Evolutionary conservation across 2,888 invertebrate species (phyloP).

Genomic region (Perdita meconis): DNA sequence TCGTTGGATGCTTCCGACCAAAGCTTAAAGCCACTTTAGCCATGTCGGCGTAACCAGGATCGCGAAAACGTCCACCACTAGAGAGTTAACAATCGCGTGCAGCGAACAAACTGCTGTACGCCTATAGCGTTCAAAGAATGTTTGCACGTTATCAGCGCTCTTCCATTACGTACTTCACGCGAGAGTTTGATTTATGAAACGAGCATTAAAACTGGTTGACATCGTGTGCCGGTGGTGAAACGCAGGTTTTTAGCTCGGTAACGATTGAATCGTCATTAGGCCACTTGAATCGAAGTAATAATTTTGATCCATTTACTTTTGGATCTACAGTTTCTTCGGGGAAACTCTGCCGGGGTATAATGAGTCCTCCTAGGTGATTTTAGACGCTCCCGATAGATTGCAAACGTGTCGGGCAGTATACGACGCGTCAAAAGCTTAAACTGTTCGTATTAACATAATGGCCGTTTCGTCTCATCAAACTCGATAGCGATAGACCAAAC

Average conservation of each 20-base stretch:
- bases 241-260: conserved; percentile 25
- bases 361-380: no score
- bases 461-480: conserved; percentile 14
- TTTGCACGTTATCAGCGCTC: conserved; percentile 59
- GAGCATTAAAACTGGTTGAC: conserved; percentile 47
- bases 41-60: neutral
- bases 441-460: conserved; percentile 25
- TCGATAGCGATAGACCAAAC: conserved; percentile 44
- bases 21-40: conserved; percentile 1
- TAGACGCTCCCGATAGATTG: conserved; percentile 19
- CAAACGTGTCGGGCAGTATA: neutral
- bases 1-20: neutral
- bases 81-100: conserved; percentile 55
- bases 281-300: neutral
- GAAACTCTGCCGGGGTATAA: neutral
- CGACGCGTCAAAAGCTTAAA: conserved; percentile 7
- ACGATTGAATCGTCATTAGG: neutral
- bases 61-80: conserved; percentile 22
- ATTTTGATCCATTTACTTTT: neutral
- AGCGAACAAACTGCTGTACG: conserved; percentile 10
- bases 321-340: neutral
- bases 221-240: conserved; percentile 4
- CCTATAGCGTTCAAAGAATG: conserved; percentile 44
- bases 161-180: conserved; percentile 49
- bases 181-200: conserved; percentile 62